Base-by-base conservation (phyloP, 2,113 vertebrate genomes). In the Xenopus laevis region DNA sequence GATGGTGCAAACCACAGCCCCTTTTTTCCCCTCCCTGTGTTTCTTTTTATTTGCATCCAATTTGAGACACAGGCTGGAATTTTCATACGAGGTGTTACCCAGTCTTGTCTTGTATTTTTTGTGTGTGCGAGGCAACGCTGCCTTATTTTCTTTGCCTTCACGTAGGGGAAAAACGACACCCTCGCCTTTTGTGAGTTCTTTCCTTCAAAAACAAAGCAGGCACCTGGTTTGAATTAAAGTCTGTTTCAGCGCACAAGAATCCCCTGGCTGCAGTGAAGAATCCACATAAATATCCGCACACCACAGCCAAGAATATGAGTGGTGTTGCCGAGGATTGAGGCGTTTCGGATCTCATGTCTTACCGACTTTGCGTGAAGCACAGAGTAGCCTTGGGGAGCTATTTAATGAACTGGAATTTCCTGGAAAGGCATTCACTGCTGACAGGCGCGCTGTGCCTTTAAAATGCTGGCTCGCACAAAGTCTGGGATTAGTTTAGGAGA, bases 191-290 rank as follows among this genome's bases (percentile, higher is more conserved):
- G 47, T 80, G 80, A 85, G 78, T 80, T 65, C 79, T 85, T 83
- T 84, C 71, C 68, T 84, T 84, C 79, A 71, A 63, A 62, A 66
- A 66, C 59, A 67, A 67, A 72, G 52, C 60, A 83, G 79, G 74
- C 85, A 88, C 84, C 86, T 89, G 88, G 86, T 88, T 88, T 84
- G 81, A 83, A 86, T 89, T 90, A 88, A 82, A 81, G 67, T 64
- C 80, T 82, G 69, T 78, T 86, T 84, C 82, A 85, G 82, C 82
- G 82, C 81, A 82, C 78, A 75, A 85, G 82, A 88, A 82, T 87
- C 82, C 88, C 84, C 85, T 86, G 86, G 84, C 76, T 0, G 81
- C 77, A 82, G 67, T 80, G 85, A 78, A 74, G 77, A 87, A 88
- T 82, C 82, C 87, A 72, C 79, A 78, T 77, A 81, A 87, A 73